Evolutionary conservation across 2,888 invertebrate species (phyloP).

Genomic region (Mesorhabditis spiculigera): DNA sequence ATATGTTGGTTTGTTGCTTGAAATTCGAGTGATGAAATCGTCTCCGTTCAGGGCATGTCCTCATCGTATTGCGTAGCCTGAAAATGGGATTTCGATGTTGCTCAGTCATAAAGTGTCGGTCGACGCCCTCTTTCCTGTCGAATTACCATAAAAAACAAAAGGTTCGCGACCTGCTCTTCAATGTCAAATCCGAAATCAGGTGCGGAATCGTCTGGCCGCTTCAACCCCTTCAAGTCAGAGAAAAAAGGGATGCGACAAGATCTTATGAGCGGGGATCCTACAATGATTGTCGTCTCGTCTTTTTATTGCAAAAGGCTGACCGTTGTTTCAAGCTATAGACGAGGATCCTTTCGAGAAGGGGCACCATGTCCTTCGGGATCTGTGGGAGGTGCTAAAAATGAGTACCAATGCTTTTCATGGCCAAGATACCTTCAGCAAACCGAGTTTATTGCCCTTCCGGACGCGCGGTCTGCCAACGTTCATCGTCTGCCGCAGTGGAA

Average conservation of each 20-base stretch:
- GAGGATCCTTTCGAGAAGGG: not conserved
- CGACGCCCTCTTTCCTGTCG: too few relatives aligned
- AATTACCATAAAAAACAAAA: too few relatives aligned
- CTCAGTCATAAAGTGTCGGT: too few relatives aligned
- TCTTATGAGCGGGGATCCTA: not conserved
- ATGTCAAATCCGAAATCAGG: not conserved
- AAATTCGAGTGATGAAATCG: too few relatives aligned
- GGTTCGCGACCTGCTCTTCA: not conserved
- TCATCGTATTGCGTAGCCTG: too few relatives aligned
- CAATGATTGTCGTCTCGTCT: not conserved
- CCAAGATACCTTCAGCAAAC: not conserved
- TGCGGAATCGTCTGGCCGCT: not conserved
- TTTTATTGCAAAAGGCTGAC: not conserved
- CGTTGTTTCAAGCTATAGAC: not conserved
- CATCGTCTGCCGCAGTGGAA: not conserved
- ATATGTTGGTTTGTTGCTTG: too few relatives aligned
- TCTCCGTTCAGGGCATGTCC: too few relatives aligned
- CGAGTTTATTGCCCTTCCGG: not conserved
- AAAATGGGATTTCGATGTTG: too few relatives aligned
- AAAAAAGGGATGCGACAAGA: not conserved
- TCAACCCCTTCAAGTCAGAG: not conserved
- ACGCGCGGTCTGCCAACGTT: slow-evolving; percentile 3
- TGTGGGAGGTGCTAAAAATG: not conserved
- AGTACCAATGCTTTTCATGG: not conserved
- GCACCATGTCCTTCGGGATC: not conserved